These are phyloP conservation scores for Excalfactoria chinensis DNA, from an alignment of 2,113 vertebrate genomes.

Conservation along the genomic window DNA sequence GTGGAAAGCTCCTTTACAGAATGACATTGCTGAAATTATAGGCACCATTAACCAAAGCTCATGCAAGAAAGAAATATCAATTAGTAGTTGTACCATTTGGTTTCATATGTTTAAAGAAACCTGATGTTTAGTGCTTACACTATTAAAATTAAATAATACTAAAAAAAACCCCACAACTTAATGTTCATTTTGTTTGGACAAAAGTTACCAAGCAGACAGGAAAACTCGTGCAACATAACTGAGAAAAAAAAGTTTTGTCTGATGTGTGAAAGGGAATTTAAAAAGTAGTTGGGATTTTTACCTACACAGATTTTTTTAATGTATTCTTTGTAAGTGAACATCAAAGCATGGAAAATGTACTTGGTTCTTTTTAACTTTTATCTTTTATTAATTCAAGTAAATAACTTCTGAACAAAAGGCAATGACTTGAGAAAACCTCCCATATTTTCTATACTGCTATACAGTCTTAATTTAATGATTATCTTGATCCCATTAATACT, in stretches of 20 bases:
- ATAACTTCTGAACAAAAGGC: not conserved
- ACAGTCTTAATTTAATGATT: not conserved
- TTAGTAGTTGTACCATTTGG: rapidly evolving
- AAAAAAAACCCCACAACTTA: no score
- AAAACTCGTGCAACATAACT: not conserved
- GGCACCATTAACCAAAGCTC: not conserved
- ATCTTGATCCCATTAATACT: not conserved
- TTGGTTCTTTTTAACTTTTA: not conserved
- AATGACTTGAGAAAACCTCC: not conserved
- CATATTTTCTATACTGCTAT: not conserved
- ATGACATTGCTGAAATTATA: not conserved
- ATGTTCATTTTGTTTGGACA: no score
- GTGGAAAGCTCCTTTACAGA: not conserved
- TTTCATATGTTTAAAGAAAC: not conserved
- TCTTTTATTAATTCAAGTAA: not conserved
- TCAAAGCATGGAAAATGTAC: not conserved
- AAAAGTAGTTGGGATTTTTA: not conserved
- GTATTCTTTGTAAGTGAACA: not conserved
- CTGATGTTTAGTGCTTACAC: not conserved
- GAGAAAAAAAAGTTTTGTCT: not conserved
- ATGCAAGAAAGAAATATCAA: not conserved
- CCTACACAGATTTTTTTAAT: not conserved
- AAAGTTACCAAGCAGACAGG: not conserved
- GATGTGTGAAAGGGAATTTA: not conserved
- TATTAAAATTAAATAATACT: no score